Base-by-base conservation (phyloP, 2,797 vertebrate species). In the Lepidocolaptes lacrymiger region DNA sequence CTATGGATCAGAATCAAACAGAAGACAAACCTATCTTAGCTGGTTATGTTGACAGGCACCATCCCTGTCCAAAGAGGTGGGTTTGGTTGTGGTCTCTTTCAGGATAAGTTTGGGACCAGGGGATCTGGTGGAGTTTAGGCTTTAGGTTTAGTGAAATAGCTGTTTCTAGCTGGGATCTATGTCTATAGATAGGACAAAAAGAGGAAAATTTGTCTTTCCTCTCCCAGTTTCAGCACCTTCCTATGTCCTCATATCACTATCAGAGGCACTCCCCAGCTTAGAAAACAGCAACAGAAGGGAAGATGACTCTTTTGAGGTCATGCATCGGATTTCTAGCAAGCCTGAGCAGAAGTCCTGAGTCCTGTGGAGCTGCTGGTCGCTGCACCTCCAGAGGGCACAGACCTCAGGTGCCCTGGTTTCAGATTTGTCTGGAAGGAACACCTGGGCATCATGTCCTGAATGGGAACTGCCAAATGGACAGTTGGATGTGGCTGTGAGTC, bases 221-320 rank as follows among this genome's bases (percentile, higher is more conserved):
- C 26, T 51, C 41, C 5, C 43, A 48, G 5, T 62, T 73, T 34
- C 43, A 62, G 12, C 51, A 54, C 14, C 10, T 13, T 89, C 28
- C 5, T 64, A 2, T 23, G 9, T 19, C 41, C 30, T n/a, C 28
- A 3, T 23, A 12, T 21, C 28, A 15, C 3, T 11, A 41, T 15
- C 68, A 52, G 21, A 72, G 15, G 19, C 5, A 0, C 18, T 58
- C 2, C 0, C 8, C 36, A 34, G 44, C n/a, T 52, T 9, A 24
- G 61, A 7, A n/a, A 62, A 11, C 24, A 44, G 19, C 52, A 32
- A 24, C 15, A 52, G 44, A 52, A 64, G 15, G 44, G 51, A 59
- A 61, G 17, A 17, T 39, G 30, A 14, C 21, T 51, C 9, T 48
- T 43, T 21, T 30, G 36, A 51, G 39, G 46, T 81, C 24, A 7